phyloP scores from a whole-genome alignment of 2,797 vertebrate species.

The Myioborus miniatus region DNA sequence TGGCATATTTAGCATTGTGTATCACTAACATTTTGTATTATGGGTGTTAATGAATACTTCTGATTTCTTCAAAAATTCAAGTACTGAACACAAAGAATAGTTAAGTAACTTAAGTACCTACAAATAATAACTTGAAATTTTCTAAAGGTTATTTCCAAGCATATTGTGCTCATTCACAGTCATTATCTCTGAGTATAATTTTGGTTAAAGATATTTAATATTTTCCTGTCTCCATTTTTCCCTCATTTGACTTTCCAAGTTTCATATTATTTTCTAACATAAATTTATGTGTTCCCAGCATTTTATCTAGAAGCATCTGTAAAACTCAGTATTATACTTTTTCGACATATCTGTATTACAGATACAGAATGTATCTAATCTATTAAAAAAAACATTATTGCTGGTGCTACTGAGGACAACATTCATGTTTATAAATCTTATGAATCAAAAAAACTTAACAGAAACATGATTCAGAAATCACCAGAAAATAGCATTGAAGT shows the following conservation, averaged over 20 bases:
- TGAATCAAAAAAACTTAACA: background rate
- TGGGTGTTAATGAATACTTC: background rate
- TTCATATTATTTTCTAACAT: background rate
- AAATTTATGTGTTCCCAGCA: background rate
- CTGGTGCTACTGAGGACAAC: background rate
- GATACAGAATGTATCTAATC: background rate
- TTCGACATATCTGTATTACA: background rate
- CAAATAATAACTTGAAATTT: background rate
- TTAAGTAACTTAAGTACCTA: background rate
- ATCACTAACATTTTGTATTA: background rate
- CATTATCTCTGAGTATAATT: rapidly evolving
- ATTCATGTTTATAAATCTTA: background rate
- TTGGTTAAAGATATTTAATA: background rate
- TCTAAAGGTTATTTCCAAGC: background rate
- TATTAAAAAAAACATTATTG: background rate
- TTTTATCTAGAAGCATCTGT: background rate
- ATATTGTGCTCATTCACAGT: background rate
- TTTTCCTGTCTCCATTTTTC: background rate
- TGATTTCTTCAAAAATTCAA: background rate
- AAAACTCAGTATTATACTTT: background rate
- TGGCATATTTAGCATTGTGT: background rate
- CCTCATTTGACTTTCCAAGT: background rate
- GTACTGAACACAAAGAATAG: background rate
- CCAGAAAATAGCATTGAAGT: background rate
- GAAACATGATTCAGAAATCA: background rate